Evolutionary conservation across 2,888 invertebrate species (phyloP).

Genomic region (Hyppa rectilinea): DNA sequence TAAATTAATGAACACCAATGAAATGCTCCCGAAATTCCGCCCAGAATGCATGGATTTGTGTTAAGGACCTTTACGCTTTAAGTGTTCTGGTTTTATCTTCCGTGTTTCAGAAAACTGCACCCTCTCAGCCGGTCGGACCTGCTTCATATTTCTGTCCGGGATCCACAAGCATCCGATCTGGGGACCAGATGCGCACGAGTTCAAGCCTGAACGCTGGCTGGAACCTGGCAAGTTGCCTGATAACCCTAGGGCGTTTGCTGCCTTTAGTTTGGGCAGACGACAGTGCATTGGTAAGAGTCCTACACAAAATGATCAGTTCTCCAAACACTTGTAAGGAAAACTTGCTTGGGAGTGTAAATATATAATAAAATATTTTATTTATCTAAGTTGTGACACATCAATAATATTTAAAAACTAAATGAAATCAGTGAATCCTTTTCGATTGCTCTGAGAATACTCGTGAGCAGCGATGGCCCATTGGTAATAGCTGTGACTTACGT

Average conservation of each 20-base stretch:
- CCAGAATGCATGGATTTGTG: neutral
- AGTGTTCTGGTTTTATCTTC: neutral
- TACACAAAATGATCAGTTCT: too few species aligned
- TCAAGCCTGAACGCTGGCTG: constrained; percentile 80
- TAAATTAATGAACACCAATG: neutral
- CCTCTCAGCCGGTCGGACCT: constrained; percentile 74
- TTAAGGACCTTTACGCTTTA: neutral
- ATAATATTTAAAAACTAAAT: neutral
- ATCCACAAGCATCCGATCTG: constrained; percentile 78
- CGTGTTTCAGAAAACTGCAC: constrained; percentile 75
- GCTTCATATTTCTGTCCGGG: constrained; percentile 75
- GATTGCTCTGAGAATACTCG: neutral
- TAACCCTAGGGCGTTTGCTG: constrained; percentile 74
- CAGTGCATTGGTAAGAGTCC: constrained; percentile 76
- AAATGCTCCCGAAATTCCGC: neutral
- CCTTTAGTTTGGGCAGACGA: constrained; percentile 78
- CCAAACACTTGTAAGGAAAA: neutral
- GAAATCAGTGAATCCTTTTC: neutral
- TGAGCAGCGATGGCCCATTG: too few species aligned
- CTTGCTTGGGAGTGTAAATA: neutral
- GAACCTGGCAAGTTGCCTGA: constrained; percentile 72
- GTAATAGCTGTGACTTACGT: too few species aligned
- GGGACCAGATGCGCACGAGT: constrained; percentile 77
- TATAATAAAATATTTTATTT: neutral
- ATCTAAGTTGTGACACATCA: too few species aligned